Conservation (phyloP, 2,113 vertebrate species). For the Ctenodactylus gundi region DNA sequence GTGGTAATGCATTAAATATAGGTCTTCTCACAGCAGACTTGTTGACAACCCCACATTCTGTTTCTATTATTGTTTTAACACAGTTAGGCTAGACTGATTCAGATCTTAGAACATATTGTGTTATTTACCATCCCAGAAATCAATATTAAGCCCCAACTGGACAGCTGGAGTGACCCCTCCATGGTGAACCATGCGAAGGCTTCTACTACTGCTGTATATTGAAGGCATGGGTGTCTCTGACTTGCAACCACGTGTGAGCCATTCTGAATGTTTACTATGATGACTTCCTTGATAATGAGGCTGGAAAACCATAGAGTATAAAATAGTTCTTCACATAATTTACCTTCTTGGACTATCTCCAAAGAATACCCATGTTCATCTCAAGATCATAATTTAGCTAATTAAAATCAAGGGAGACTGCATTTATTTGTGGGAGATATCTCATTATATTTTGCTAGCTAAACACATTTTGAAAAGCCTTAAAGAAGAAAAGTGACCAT, state of each 20-base stretch:
- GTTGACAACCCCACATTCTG: constrained; percentile 24
- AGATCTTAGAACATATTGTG: neutral
- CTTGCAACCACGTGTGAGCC: neutral
- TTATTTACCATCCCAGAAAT: neutral
- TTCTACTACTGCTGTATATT: neutral
- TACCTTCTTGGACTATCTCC: constrained; percentile 1
- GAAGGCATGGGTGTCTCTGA: neutral
- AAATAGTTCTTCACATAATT: constrained; percentile 33
- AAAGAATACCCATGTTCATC: constrained; percentile 26
- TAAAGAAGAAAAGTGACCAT: neutral
- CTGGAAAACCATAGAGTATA: neutral
- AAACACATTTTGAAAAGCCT: constrained; percentile 31
- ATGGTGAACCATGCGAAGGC: neutral
- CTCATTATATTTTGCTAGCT: constrained; percentile 45
- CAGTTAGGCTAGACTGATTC: neutral
- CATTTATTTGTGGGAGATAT: constrained; percentile 32
- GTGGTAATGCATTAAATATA: constrained; percentile 58
- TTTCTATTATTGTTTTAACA: constrained; percentile 51
- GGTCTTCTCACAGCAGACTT: neutral
- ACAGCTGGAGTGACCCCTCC: neutral
- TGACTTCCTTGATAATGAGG: neutral
- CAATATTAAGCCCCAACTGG: neutral
- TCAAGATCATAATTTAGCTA: constrained; percentile 15
- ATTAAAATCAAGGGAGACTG: constrained; percentile 29
- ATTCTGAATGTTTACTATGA: neutral